Base-by-base conservation (phyloP, 2,113 vertebrate species). In the Prionailurus bengalensis region DNA sequence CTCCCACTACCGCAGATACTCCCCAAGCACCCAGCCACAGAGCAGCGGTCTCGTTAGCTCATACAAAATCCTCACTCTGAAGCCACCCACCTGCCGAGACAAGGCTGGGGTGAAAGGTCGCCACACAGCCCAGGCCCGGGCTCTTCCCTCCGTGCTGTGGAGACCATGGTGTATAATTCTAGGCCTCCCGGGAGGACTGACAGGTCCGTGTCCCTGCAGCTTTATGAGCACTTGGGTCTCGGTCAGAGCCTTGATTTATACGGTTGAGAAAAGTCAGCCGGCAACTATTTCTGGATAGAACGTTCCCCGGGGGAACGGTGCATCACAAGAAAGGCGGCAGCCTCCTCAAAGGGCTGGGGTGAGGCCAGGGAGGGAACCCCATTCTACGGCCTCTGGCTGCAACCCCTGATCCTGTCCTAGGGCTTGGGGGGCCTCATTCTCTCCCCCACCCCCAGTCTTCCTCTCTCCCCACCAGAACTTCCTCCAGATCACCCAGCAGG, bases 251-350 rank as follows among this genome's bases (percentile, higher is more conserved):
- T 82, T 33, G 48, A 79, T 85, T 7, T 51, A 17, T 4, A 48
- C 7, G 31, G 55, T 4, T 82, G 80, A 81, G 90, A 93, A 92
- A 85, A 88, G 74, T 85, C 80, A 97, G 61, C 83, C 82, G 93
- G 51, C 51, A 51, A 21, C 80, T 97, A 79, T 98, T 96, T 96
- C 89, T 96, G 89, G 84, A 70, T 8, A 88, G 21, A 76, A n/a
- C 73, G 91, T 21, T 66, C 94, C 80, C 96, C 17, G 5, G 97
- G 97, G 95, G 97, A 92, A 45, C 4, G 0, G 80, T 0, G 1
- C 3, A 12, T 80, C 80, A 5, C 1, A 0, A 36, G 93, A 76
- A 94, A 85, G 93, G 36, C 85, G 15, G 33, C 8, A 0, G 39
- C 33, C 91, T 85, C 42, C 66, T n/a, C 66, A 11, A 7, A 65